Base-by-base conservation (phyloP, 2,797 vertebrate genomes). In the Diglossa cyanea region DNA sequence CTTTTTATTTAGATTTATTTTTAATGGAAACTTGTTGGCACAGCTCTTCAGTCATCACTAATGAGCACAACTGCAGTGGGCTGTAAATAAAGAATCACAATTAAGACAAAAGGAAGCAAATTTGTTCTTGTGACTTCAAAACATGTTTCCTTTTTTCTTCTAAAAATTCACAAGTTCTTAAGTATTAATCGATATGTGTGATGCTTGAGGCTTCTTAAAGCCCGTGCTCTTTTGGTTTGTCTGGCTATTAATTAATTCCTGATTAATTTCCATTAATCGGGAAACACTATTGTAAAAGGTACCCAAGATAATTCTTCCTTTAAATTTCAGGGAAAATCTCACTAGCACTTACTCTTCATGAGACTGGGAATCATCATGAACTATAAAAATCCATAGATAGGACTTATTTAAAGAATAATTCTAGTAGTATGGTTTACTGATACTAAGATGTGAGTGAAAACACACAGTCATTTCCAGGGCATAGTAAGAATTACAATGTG, bases 151-250 rank as follows among this genome's bases (percentile, higher is more conserved):
- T 10, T 58, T 58, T 40, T 37, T 6, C 37, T 23, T 66, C 21
- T 37, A 37, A 51, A 44, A 8, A 37, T 50, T n/a, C 31, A 13
- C 61, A 58, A 37, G 2, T 13, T n/a, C 26, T 58, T 74, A 15
- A 0, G 0, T 35, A 26, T 42, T 50, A n/a, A 74, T 84, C 21
- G 9, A 6, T n/a, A 58, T 28, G 21, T 28, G 21, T 13, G 37
- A 66, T 35, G 40, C 8, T 33, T 42, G 61, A 30, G 37, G 9
- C 17, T 26, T 37, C 21, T 37, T 12, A 42, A 26, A 58, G 31
- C 21, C 18, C 42, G 26, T 35, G 6, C 21, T 37, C 26, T 50
- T 31, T 74, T 15, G 5, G 9, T 44, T 66, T 66, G 17, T 37
- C 61, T 51, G n/a, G 10, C 26, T 44, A 37, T 40, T 23, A 42